Evolutionary conservation across 1,140 invertebrate genomes (phyloP).

Genomic region (Aphidius ervi): DNA sequence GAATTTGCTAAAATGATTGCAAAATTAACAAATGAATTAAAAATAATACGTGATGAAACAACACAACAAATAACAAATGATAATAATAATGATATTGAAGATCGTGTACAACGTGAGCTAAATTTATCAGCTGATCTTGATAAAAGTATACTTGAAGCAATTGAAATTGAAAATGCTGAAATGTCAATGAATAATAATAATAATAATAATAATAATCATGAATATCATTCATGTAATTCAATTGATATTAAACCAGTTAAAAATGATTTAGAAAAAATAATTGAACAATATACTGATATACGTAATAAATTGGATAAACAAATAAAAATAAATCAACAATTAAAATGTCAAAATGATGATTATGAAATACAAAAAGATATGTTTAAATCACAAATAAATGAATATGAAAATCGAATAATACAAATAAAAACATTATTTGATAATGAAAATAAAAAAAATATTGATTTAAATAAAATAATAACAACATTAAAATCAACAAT

Average conservation of each 20-base stretch:
- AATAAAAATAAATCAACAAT: conserved; percentile 48
- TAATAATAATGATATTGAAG: conserved; percentile 53
- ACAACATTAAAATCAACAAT: conserved; percentile 36
- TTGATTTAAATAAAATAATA: conserved; percentile 38
- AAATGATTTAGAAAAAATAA: conserved; percentile 29
- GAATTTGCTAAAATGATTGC: conserved; percentile 43
- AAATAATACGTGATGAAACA: conserved; percentile 33
- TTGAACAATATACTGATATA: conserved; percentile 32
- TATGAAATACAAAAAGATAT: conserved; percentile 44
- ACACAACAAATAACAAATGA: conserved; percentile 3
- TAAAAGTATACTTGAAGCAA: conserved; percentile 55
- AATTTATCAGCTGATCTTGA: conserved; percentile 60
- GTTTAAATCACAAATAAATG: conserved; percentile 40
- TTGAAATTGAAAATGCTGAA: conserved; percentile 49
- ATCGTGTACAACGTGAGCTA: conserved; percentile 59
- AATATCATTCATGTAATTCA: conserved; percentile 29
- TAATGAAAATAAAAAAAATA: conserved; percentile 35
- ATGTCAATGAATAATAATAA: conserved; percentile 1
- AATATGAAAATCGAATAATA: conserved; percentile 46
- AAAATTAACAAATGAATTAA: conserved; percentile 42
- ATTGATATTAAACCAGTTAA: conserved; percentile 27
- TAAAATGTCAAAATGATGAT: conserved; percentile 46
- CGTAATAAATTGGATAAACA: conserved; percentile 33
- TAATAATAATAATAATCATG: conserved; percentile 16
- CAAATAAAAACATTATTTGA: conserved; percentile 41